These are phyloP conservation scores for Ctenopoma multispine DNA, from an alignment of 2,797 vertebrate genomes.

Conservation along the genomic window DNA sequence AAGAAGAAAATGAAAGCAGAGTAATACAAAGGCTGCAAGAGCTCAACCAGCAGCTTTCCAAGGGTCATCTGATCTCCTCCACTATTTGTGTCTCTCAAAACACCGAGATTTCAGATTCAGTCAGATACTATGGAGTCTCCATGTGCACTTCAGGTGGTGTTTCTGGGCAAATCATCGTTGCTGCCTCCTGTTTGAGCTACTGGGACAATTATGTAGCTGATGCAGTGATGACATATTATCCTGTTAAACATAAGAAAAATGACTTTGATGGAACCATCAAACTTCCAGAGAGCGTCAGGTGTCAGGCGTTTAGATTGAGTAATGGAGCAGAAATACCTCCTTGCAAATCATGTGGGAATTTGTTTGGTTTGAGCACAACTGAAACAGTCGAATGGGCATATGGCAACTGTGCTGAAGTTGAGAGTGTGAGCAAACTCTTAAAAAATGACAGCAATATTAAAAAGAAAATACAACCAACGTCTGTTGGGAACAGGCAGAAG, in stretches of 20 bases:
- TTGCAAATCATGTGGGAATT: slow-evolving; percentile 18
- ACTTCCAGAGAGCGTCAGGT: neutral
- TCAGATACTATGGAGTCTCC: slow-evolving; percentile 48
- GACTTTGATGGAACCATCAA: slow-evolving; percentile 36
- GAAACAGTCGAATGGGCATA: fast-evolving
- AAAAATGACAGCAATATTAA: fast-evolving
- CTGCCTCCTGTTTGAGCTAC: neutral
- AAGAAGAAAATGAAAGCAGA: neutral
- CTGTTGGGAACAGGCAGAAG: fast-evolving
- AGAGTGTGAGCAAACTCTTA: slow-evolving; percentile 59
- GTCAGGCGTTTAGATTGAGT: neutral
- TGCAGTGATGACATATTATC: slow-evolving; percentile 47
- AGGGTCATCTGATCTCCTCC: neutral
- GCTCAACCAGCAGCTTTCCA: fast-evolving
- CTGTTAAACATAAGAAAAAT: fast-evolving
- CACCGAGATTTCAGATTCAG: fast-evolving
- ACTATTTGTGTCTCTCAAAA: slow-evolving; percentile 35
- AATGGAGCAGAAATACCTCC: fast-evolving
- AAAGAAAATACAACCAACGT: fast-evolving
- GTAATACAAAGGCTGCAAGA: fast-evolving
- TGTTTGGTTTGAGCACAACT: slow-evolving; percentile 26
- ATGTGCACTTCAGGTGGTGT: neutral
- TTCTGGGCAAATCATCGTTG: neutral
- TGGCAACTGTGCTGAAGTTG: slow-evolving; percentile 57
- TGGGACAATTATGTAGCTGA: slow-evolving; percentile 43